A percentile compares a stretch with the other conserved stretches of the same genome.
Evolutionary conservation across 2,797 vertebrate genomes (phyloP).

Genomic region (Halcyon badia): DNA sequence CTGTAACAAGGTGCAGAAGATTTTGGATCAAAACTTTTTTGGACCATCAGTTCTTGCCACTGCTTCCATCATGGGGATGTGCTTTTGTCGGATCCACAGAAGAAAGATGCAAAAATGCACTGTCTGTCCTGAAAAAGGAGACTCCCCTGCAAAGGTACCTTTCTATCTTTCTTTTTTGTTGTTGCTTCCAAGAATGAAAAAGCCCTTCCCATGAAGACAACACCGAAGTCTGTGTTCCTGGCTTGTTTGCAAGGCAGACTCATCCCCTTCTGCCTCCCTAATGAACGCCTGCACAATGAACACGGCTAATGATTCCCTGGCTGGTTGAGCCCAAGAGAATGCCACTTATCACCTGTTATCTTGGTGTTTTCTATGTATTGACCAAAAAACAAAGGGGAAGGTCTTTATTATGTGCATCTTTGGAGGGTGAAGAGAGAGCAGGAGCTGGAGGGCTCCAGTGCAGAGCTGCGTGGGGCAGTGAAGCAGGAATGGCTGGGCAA

Average conservation of each 20-base stretch:
- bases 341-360: neutral
- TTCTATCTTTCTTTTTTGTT: neutral
- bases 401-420: neutral
- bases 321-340: neutral
- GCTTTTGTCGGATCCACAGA: neutral
- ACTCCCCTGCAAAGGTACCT: neutral
- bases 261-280: neutral
- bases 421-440: neutral
- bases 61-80: neutral
- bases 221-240: neutral
- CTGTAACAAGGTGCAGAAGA: neutral
- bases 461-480: rapidly evolving
- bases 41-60: neutral
- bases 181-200: neutral
- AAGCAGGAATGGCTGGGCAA: neutral
- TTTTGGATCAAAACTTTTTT: neutral
- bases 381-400: neutral
- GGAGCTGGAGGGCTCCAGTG: neutral
- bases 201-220: neutral
- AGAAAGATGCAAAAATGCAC: neutral
- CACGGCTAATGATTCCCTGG: neutral
- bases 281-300: neutral
- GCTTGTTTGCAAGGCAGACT: neutral
- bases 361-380: neutral
- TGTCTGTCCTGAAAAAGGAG: neutral